Conservation (phyloP, 2,888 invertebrate species). For the Parnassius orleans region DNA sequence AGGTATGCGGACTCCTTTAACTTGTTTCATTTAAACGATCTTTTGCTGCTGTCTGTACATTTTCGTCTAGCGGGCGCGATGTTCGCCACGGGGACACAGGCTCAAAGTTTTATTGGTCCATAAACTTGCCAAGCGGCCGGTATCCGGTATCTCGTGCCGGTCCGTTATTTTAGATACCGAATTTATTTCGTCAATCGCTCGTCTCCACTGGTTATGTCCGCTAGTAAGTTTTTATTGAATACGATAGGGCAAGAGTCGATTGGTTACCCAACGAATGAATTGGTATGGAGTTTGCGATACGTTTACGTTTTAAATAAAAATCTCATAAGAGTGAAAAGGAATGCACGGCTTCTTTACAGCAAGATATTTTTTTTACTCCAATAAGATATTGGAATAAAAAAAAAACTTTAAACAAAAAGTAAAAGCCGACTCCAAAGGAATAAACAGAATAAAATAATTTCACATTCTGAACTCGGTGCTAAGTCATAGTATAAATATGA, state of each 20-base stretch:
- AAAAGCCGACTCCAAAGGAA: too few species aligned
- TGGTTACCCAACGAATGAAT: constrained; percentile 17
- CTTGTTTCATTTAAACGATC: constrained; percentile 15
- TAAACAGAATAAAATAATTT: too few species aligned
- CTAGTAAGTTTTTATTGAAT: constrained; percentile 27
- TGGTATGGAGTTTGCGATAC: constrained; percentile 2
- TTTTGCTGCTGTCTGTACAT: constrained; percentile 48
- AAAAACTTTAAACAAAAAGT: too few species aligned
- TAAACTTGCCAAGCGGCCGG: constrained; percentile 56
- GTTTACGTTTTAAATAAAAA: constrained; percentile 14
- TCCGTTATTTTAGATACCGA: constrained; percentile 60
- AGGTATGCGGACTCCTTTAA: too few species aligned
- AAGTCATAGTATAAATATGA: too few species aligned
- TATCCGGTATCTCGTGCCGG: constrained; percentile 49
- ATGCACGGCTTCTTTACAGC: too few species aligned
- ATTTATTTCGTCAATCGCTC: constrained; percentile 55
- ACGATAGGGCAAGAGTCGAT: constrained; percentile 21
- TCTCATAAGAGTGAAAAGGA: too few species aligned
- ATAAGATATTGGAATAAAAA: too few species aligned
- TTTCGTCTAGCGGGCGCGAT: constrained; percentile 34
- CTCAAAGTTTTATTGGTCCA: constrained; percentile 65
- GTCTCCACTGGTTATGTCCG: constrained; percentile 39
- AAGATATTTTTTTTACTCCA: too few species aligned
- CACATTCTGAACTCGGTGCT: too few species aligned
- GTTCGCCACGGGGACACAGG: constrained; percentile 58